Percentiles rank a stretch among this genome's conserved stretches.
These are phyloP conservation scores for Zaprionus lineosus DNA, from an alignment of 2,888 invertebrate species.

Conservation along the genomic window DNA sequence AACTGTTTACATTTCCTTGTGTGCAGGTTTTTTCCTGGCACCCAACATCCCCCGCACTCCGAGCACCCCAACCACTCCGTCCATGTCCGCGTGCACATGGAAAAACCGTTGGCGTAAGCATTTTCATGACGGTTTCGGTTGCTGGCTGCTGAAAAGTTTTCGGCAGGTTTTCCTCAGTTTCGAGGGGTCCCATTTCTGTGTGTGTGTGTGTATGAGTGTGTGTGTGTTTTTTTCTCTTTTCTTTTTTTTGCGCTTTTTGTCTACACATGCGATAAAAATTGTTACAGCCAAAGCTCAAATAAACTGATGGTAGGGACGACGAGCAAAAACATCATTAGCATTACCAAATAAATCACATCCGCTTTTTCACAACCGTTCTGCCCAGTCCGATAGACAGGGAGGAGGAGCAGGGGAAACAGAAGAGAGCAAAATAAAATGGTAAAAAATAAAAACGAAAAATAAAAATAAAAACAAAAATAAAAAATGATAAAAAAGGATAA, in stretches of 20 bases:
- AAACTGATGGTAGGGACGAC: slow-evolving; percentile 65
- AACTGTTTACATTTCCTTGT: slow-evolving; percentile 75
- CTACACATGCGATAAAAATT: slow-evolving; percentile 77
- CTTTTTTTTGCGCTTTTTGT: slow-evolving; percentile 30
- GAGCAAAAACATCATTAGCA: slow-evolving; percentile 79
- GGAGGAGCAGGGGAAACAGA: not conserved
- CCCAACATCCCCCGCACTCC: not conserved
- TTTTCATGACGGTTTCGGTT: slow-evolving; percentile 65
- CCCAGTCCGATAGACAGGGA: slow-evolving; percentile 47
- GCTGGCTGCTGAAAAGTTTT: slow-evolving; percentile 56
- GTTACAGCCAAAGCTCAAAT: slow-evolving; percentile 70
- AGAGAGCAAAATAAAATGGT: slow-evolving; percentile 28
- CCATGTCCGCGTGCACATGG: too few relatives aligned
- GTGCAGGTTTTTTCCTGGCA: slow-evolving; percentile 28
- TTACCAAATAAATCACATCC: slow-evolving; percentile 80
- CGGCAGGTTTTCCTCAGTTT: slow-evolving; percentile 62
- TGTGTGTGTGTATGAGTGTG: not conserved
- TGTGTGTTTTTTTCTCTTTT: slow-evolving; percentile 15
- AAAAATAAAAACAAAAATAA: slow-evolving; percentile 18
- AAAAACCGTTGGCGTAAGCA: slow-evolving; percentile 70
- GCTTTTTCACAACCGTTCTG: slow-evolving; percentile 74
- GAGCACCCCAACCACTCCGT: too few relatives aligned
- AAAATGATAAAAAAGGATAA: slow-evolving; percentile 75
- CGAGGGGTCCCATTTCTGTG: slow-evolving; percentile 14
- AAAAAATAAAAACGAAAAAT: slow-evolving; percentile 13